Evolutionary conservation across 1,140 invertebrate species (phyloP), one percentile per base, ranked within the genome.

Genomic region (Halyomorpha halys): DNA sequence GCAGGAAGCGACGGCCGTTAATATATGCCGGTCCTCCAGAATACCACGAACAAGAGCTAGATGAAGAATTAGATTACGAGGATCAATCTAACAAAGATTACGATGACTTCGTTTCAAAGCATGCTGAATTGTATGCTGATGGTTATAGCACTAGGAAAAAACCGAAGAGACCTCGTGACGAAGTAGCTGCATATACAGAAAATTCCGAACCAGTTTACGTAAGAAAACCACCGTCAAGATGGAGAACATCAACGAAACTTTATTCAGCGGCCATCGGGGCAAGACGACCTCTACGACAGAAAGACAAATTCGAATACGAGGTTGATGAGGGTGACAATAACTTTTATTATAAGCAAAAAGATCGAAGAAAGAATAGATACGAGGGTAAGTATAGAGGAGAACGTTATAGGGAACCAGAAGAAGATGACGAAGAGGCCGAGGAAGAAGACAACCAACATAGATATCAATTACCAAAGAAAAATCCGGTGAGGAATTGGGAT

Each of bases 341-440:
- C 5, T 39, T 6, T 13, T 13, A 13, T 39, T 39, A 39, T 39
- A 39, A 39, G 11, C 34, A 39, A 39, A 39, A 39, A 39, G 30
- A 45, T 45, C 1, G 11, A 61, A 16, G 53, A 4, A 16, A 56
- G 23, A 61, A 13, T 44, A 60, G 25, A 60, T n/a, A 19, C 47
- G 21, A 49, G 11, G 47, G 11, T 14, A 49, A 49, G n/a, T 19
- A 49, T 8, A 49, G 21, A 19, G 21, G 47, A 14, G 19, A 23
- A 11, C 53, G 19, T 25, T 56, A 21, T 25, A 19, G 53, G 8
- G 18, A 61, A 3, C 15, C 18, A 2, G 39, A 61, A 18, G 60
- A 61, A 45, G 60, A 61, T 45, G 60, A 61, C 13, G 60, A 61
- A 19, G 60, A 61, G 9, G 60, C 47, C 8, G 60, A 61, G 19